Percentiles rank a stretch among this genome's conserved stretches.
Conservation (phyloP, 1,140 invertebrate genomes). For the Euwallacea fornicatus region DNA sequence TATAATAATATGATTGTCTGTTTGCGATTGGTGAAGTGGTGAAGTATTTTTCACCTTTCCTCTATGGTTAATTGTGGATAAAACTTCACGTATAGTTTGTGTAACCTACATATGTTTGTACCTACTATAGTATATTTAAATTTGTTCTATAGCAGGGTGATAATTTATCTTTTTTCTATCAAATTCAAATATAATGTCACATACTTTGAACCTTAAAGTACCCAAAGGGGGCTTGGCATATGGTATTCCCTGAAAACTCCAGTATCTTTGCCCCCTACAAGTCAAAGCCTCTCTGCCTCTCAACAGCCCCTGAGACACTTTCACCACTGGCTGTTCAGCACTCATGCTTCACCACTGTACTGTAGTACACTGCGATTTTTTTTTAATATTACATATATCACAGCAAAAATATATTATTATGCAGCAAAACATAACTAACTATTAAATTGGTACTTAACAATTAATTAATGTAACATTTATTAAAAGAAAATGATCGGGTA, state of each 20-base stretch:
- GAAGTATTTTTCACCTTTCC: too few species aligned
- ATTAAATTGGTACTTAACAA: too few species aligned
- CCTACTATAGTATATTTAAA: not conserved
- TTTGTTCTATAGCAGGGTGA: not conserved
- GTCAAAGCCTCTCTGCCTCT: not conserved
- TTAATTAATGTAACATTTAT: too few species aligned
- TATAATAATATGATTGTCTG: too few species aligned
- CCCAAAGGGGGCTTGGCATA: slow-evolving; percentile 69
- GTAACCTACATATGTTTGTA: not conserved
- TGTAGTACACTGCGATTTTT: too few species aligned
- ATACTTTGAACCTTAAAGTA: slow-evolving; percentile 64
- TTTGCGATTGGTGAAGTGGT: too few species aligned
- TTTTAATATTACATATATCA: too few species aligned
- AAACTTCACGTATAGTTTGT: not conserved
- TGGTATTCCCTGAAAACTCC: slow-evolving; percentile 64
- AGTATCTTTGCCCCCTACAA: not conserved
- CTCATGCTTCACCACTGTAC: too few species aligned
- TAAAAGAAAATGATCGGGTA: too few species aligned
- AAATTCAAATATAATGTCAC: not conserved
- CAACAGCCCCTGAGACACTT: not conserved
- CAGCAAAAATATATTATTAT: too few species aligned
- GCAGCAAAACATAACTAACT: too few species aligned
- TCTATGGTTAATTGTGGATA: not conserved
- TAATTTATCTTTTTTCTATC: not conserved
- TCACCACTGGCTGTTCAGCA: not conserved